Evolutionary conservation across 2,888 invertebrate species (phyloP).

Genomic region (Neoascia interrupta): DNA sequence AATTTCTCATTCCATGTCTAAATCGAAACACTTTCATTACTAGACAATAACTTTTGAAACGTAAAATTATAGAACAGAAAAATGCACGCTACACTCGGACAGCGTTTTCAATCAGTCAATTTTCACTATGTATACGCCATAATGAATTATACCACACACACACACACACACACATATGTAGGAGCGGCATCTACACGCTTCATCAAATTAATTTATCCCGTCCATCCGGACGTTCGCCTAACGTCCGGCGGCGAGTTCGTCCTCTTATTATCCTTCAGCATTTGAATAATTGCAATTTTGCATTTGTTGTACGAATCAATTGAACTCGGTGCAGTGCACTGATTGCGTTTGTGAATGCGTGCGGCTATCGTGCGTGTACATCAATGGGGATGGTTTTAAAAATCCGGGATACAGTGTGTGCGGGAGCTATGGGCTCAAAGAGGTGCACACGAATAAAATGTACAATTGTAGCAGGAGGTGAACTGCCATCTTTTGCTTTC

Average conservation of each 20-base stretch:
- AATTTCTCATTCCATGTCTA: neutral
- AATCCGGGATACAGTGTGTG: conserved; percentile 21
- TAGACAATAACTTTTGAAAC: conserved; percentile 25
- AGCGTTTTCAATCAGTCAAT: conserved; percentile 65
- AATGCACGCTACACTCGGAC: conserved; percentile 41
- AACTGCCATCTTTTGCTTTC: conserved; percentile 53
- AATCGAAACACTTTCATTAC: neutral
- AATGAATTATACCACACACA: conserved; percentile 51
- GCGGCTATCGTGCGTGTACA: conserved; percentile 25
- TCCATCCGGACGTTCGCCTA: conserved; percentile 36
- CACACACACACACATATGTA: conserved; percentile 13
- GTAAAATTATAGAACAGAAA: conserved; percentile 1
- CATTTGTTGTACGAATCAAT: conserved; percentile 66
- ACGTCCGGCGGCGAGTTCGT: conserved; percentile 19
- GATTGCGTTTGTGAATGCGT: conserved; percentile 57
- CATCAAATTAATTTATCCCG: conserved; percentile 67
- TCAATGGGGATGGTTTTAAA: conserved; percentile 31
- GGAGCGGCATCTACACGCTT: conserved; percentile 38
- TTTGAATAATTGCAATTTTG: conserved; percentile 68
- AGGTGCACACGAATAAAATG: conserved; percentile 65
- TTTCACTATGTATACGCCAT: conserved; percentile 56
- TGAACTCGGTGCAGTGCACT: conserved; percentile 48
- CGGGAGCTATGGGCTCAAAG: neutral
- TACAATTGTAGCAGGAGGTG: conserved; percentile 1
- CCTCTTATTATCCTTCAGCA: conserved; percentile 58